These are phyloP conservation scores for Aphidoletes aphidimyza DNA, from an alignment of 2,888 invertebrate species.

Conservation along the genomic window DNA sequence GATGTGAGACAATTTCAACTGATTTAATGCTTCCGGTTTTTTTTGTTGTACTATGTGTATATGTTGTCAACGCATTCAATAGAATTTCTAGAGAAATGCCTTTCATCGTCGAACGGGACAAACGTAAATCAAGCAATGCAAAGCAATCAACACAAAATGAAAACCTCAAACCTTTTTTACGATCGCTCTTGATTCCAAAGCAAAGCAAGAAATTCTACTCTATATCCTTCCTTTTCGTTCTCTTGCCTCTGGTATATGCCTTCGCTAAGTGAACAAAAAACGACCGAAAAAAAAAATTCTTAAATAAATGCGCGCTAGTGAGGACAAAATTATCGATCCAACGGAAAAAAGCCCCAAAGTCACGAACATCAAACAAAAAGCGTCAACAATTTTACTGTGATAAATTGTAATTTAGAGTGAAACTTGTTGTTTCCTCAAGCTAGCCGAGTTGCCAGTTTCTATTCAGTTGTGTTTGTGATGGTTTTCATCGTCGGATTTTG, in stretches of 20 bases:
- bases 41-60: background rate
- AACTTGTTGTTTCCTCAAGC: slow-evolving; percentile 36
- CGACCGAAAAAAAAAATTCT: background rate
- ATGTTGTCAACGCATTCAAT: background rate
- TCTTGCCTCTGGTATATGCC: background rate
- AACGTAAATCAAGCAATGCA: slow-evolving; percentile 39
- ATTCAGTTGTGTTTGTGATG: too few species aligned
- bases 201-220: background rate
- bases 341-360: background rate
- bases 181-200: background rate
- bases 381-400: slow-evolving; percentile 47
- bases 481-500: background rate
- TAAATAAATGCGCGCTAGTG: background rate
- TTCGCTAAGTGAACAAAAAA: background rate
- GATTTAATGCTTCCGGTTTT: slow-evolving; percentile 53
- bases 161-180: slow-evolving; percentile 21
- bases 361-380: slow-evolving; percentile 43
- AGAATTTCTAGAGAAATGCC: background rate
- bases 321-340: background rate
- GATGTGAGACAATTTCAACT: slow-evolving; percentile 52
- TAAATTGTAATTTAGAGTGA: slow-evolving; percentile 32
- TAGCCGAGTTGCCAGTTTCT: background rate
- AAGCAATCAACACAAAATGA: background rate
- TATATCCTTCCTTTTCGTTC: background rate
- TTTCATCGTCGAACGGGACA: slow-evolving; percentile 2